Evolutionary conservation across 92 coral and sea anemone genomes (phyloP).

Genomic region (Paragorgia papillata): DNA sequence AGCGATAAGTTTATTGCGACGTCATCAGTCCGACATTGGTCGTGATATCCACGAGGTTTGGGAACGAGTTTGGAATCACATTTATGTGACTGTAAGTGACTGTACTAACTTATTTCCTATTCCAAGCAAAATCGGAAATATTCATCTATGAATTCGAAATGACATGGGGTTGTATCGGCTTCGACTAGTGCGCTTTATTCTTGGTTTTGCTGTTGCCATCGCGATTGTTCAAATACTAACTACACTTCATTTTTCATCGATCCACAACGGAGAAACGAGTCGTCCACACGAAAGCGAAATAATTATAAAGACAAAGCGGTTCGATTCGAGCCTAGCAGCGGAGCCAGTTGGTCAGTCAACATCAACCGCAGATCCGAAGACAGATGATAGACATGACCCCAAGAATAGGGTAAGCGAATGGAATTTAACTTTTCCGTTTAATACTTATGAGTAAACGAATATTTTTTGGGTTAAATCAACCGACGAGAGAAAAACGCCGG

Average conservation of each 20-base stretch:
- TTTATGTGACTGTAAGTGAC: no score
- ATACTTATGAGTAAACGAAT: no score
- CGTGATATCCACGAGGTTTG: no score
- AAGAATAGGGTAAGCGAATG: neutral
- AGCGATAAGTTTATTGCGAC: no score
- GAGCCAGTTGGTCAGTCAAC: neutral
- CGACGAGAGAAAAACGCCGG: no score
- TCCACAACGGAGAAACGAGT: constrained; percentile 72
- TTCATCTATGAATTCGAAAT: constrained; percentile 5
- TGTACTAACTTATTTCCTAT: no score
- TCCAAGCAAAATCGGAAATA: no score
- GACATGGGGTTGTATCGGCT: constrained; percentile 48
- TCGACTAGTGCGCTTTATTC: constrained; percentile 82
- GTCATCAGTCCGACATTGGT: no score
- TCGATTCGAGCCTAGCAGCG: neutral
- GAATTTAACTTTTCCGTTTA: no score
- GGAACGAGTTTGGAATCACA: no score
- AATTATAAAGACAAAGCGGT: constrained; percentile 72
- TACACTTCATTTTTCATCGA: constrained; percentile 88
- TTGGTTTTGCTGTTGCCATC: constrained; percentile 75
- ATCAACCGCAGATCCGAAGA: neutral
- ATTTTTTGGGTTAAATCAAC: no score
- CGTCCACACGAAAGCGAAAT: constrained; percentile 39
- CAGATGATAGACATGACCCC: neutral
- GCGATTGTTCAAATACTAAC: constrained; percentile 83